These are phyloP conservation scores for Hyposmocoma kahamanoa DNA, from an alignment of 1,140 invertebrate genomes.

Conservation along the genomic window DNA sequence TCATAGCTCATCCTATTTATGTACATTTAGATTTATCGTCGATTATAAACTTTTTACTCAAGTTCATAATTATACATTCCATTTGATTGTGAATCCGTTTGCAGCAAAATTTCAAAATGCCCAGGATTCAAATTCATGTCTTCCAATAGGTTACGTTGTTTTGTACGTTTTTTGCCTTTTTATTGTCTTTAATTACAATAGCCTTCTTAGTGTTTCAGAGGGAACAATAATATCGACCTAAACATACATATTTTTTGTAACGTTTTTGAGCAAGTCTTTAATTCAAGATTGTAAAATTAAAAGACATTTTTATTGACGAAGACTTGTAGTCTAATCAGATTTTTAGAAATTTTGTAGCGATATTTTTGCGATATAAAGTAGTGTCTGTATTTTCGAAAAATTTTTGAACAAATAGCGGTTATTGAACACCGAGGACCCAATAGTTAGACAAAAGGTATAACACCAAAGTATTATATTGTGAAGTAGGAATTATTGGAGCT, in stretches of 20 bases:
- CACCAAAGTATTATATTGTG: conserved; percentile 62
- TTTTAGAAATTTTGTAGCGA: conserved; percentile 57
- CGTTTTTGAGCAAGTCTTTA: conserved; percentile 29
- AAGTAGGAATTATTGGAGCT: conserved; percentile 53
- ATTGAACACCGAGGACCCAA: conserved; percentile 45
- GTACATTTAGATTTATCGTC: too few relatives aligned
- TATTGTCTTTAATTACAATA: background rate
- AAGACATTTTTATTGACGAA: conserved; percentile 27
- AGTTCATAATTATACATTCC: conserved; percentile 40
- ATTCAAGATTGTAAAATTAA: conserved; percentile 18
- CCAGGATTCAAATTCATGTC: conserved; percentile 54
- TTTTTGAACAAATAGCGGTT: conserved; percentile 39
- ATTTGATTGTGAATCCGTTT: conserved; percentile 22
- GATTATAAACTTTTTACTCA: conserved; percentile 9
- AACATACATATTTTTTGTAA: conserved; percentile 56
- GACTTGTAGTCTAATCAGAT: conserved; percentile 43
- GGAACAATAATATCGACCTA: conserved; percentile 62
- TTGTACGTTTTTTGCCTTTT: conserved; percentile 16
- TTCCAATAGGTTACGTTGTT: conserved; percentile 67
- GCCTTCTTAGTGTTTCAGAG: conserved; percentile 26
- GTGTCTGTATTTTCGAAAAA: conserved; percentile 63
- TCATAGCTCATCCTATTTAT: conserved; percentile 39
- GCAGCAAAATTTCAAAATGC: conserved; percentile 26
- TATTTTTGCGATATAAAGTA: conserved; percentile 60
- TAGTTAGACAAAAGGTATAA: conserved; percentile 59